Evolutionary conservation across 2,888 invertebrate species (phyloP), one percentile per base, ranked within the genome.

Genomic region (Dioctria rufipes): DNA sequence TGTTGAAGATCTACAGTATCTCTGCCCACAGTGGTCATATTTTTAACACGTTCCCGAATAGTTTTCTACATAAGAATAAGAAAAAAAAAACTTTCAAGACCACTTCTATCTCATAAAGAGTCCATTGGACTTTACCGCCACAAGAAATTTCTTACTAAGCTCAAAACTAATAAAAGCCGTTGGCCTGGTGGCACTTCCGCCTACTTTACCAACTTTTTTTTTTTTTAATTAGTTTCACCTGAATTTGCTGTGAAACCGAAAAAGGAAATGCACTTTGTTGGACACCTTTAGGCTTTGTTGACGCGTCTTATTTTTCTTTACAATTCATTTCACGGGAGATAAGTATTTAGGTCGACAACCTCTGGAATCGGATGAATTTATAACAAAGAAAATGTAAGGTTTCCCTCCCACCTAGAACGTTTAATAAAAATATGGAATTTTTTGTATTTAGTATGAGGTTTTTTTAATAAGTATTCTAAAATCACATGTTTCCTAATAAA

Each of bases 121-220:
- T 49, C 73, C 46, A 42, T 43, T 75, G 73, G 73, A 60, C 63
- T 39, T 40, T 40, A 11, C 37, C 73, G 42, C 11, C 43, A 42
- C 60, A 75, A 60, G 49, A 69, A 39, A 37, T 69, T 69, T 69
- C 49, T 69, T 25, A 37, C 37, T 37, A 9, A 51, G 37, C 51
- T 49, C 51, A 51, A 51, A 69, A 51, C 51, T 51, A 51, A 51
- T 51, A 60, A 42, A 60, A 75, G 43, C 5, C 37, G 60, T 42
- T 75, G 73, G 60, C 60, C 60, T 75, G 60, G 37, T 43, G 42
- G 42, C 58, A 75, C 73, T 75, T 75, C 60, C 60, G 60, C 60
- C 58, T 75, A 58, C 73, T 60, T 60, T 43, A 1, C 60, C 39
- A 39, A 63, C 37, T 60, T 60, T 60, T 25, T 25, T 25, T 25